Evolutionary conservation across 2,113 vertebrate genomes (phyloP), one percentile per base, ranked within the genome.

Genomic region (Turdus rufiventris): DNA sequence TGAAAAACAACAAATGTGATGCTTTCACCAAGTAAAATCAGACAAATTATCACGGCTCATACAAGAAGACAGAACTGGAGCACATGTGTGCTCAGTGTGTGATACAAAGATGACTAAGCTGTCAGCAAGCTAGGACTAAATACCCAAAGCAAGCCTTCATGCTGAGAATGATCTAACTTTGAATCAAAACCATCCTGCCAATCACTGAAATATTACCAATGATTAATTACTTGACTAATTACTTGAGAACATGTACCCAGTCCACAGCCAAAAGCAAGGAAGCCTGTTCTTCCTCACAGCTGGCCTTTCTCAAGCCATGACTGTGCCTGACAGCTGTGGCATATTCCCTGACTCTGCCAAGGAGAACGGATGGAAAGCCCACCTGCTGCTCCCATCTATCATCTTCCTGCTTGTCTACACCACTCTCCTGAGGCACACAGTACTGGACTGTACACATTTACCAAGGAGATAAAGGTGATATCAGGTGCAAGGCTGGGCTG

Each of bases 341-440:
- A 29, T 28, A 70, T 42, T 71, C 5, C 25, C 21, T 42, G 9
- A 81, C 1, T 62, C 15, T 2, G 4, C 23, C 72, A 54, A 78
- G 25, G 7, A 61, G 21, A 65, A 61, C 0, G 2, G 3, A 13
- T 31, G 12, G 28, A 50, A 72, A 20, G 19, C 23, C 14, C 6
- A 24, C 26, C 20, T 71, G 17, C 10, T 75, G 10, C 18, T 88
- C 12, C 6, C 29, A 33, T 25, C 8, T 12, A n/a, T 18, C 12
- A 53, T 38, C 14, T 50, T 45, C 25, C 58, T 71, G 14, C 51
- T 38, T 26, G 14, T 42, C 34, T 58, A 14, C 5, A 18, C 6
- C 5, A 36, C 17, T 38, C 4, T 71, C 13, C 60, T 36, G 58
- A 23, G 17, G 14, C 40, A 38, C 26, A 34, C 11, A 28, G 16